Evolutionary conservation across 2,888 invertebrate genomes (phyloP), one percentile per base, ranked within the genome.

Genomic region (Ypsolopha scabrella): DNA sequence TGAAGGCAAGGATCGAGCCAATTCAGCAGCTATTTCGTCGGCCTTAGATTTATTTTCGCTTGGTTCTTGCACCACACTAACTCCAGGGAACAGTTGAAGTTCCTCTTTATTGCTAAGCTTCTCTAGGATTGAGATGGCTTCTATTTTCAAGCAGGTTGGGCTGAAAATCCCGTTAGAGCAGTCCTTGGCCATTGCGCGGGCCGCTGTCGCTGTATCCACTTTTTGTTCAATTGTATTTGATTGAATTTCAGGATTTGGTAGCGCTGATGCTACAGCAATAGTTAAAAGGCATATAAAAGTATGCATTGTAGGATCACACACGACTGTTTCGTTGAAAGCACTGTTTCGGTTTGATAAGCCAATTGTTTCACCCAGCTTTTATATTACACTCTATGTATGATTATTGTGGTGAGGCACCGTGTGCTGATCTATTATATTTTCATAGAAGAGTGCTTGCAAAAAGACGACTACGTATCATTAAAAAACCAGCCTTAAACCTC

Each of bases 1-100:
- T 46, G 92, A 90, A 0, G 93, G 93, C 64, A 93, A 90, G 46
- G 92, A 90, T 54, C 93, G 88, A 0, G 94, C 93, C 4, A 94
- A 73, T 67, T 94, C 93, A 60, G 80, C 89, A 0, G 92, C 91
- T 57, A 93, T 91, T 43, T 93, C 88, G 57, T 93, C 92, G 2
- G 91, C 87, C 48, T 90, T 90, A 35, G 89, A 85, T 11, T 87
- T 89, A 54, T 81, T 86, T 50, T 78, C 80, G 8, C 67, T 60
- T 33, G 79, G 73, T 67, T 93, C 92, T 56, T 91, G 90, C 41
- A 94, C 90, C 24, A 95, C 88, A 59, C 91, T 91, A 1, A 95
- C 88, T 54, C 81, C 86, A 11, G 81, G 85, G 1, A 80, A 56
- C 0, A 81, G 61, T 10, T 68, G 66, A 1, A 86, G 57, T 58